Evolutionary conservation across 1,140 invertebrate genomes (phyloP), one percentile per base, ranked within the genome.

Genomic region (Lordiphosa clarofinis): DNA sequence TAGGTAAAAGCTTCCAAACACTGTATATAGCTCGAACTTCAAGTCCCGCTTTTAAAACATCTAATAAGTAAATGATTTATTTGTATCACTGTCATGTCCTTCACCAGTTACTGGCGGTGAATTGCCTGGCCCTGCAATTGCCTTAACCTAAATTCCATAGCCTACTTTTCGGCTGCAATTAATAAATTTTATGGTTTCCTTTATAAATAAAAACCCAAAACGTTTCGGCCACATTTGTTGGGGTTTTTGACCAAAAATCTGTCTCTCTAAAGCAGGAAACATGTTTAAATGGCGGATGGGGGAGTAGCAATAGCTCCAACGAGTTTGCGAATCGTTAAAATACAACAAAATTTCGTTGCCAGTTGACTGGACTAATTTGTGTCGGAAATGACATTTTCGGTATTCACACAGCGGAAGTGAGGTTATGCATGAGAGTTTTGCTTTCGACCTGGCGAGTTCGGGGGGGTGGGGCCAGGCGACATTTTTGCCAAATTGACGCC

Each of bases 341-440:
- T 61, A 12, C 59, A 28, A 58, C 62, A 73, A 73, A 64, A 74
- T 58, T 59, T 52, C 47, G 72, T 57, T 65, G 71, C 61, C 61
- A 75, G 76, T 81, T 75, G 76, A 82, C 76, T 81, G 62, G 58
- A 65, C 76, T 81, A 81, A 81, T 81, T 81, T n/a, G n/a, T 81
- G 67, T 82, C 76, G 75, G 76, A 82, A 81, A 81, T 82, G 59
- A 82, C 75, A 50, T 82, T 81, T 81, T 63, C 67, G 68, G 42
- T 73, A 28, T 73, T 73, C 57, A 56, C 64, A 21, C 35, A 68
- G 15, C 75, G 75, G 75, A 79, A 62, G 76, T 56, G 47, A 59
- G 31, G 44, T 56, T 47, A 53, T 48, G 31, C 58, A 68, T 68
- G 65, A 44, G 64, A 68, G 60, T 68, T 68, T 68, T 68, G 67